Evolutionary conservation across 2,113 vertebrate genomes (phyloP).

Genomic region (Orientallactaga bullata): DNA sequence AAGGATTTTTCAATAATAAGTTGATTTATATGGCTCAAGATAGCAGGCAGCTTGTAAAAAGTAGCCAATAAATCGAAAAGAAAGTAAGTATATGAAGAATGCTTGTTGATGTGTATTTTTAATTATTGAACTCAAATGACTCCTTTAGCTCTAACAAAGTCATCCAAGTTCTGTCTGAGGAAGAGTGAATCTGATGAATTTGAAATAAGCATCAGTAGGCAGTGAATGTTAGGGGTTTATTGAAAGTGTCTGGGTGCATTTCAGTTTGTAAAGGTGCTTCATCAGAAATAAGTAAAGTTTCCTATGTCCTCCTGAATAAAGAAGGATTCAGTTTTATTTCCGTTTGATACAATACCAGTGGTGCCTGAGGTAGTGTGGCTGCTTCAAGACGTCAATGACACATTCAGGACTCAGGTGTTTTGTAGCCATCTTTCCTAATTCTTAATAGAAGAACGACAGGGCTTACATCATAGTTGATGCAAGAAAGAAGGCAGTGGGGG

Average conservation of each 20-base stretch:
- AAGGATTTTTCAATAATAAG: conserved; percentile 1
- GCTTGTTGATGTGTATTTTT: background rate
- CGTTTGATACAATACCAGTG: background rate
- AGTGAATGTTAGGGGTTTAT: background rate
- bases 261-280: background rate
- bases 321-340: background rate
- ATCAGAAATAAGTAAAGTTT: background rate
- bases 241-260: conserved; percentile 7
- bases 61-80: background rate
- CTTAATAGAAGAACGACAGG: background rate
- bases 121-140: conserved; percentile 13
- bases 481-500: background rate
- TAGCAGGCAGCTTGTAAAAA: conserved; percentile 26
- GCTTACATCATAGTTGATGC: background rate
- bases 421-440: background rate
- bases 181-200: background rate
- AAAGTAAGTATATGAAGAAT: conserved; percentile 12
- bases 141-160: background rate
- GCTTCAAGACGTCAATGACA: background rate
- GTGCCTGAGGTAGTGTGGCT: background rate
- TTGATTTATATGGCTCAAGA: background rate
- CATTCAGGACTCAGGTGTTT: background rate
- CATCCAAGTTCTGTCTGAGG: background rate
- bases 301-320: background rate
- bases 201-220: background rate